Base-by-base conservation (phyloP, 2,888 invertebrate species). In the Danaus chrysippus region DNA sequence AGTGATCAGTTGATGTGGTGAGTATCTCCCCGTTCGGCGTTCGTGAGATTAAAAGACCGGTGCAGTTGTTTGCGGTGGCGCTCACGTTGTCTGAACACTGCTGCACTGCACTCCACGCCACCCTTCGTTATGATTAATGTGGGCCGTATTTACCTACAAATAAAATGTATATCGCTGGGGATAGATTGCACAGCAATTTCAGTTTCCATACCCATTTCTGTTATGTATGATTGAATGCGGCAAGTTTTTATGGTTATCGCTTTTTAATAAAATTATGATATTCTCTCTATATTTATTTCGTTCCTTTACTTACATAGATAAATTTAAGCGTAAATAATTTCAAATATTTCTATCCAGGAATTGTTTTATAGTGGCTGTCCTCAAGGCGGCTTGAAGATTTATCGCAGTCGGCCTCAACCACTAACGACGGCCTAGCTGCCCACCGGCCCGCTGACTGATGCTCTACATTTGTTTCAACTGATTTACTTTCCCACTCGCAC, bases 401-500 rank as follows among this genome's bases (percentile, higher is more conserved):
- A 89, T 88, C 68, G 82, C 75, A 71, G 73, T 73, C 78, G 83
- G 86, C 79, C 78, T 76, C 81, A 77, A 88, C 89, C 89, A 77
- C 90, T 88, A 89, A 88, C 88, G 88, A 83, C 84, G 81, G 76
- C 75, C 78, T 70, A 72, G 68, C 74, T 73, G 74, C 71, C 69
- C 65, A 67, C 64, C 66, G 64, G 73, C 74, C 76, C 78, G 71
- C 81, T 87, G 88, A 89, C 86, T 85, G 87, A 90, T 88, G 87
- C 71, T 74, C 72, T 76, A 82, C 89, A 91, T 91, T 90, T 88
- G 88, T 91, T 89, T 84, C 83, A 79, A 84, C 87, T 87, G 87
- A 89, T 90, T 89, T 89, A 88, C 86, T 87, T 83, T 79, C 64
- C 64, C 59, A 64, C 62, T 67, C 63, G 65, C 68, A 78, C 78